Evolutionary conservation across 2,888 invertebrate species (phyloP), one percentile per base, ranked within the genome.

Genomic region (Carpatolechia fugitivella): DNA sequence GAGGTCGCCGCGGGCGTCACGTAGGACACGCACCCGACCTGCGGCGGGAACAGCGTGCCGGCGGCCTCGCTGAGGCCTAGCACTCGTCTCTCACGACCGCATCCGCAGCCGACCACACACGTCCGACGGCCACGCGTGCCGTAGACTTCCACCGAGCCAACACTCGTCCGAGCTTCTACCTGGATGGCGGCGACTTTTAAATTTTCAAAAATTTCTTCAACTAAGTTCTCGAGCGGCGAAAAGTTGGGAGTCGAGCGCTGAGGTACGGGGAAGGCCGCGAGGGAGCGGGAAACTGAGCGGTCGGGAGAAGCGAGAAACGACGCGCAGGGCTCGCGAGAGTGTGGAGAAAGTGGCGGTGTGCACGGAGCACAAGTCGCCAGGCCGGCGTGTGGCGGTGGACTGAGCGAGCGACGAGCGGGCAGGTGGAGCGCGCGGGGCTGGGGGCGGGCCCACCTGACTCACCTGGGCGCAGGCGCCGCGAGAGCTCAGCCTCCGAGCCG

Each of bases 1-100:
- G 50, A 38, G 38, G 36, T 50, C 29, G 50, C 38, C 50, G 50
- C 38, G 38, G 84, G 85, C 83, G 85, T 84, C 82, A 85, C 90
- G 86, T 90, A 88, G 81, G 89, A 83, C 84, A 88, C 90, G 83
- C 90, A 89, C 85, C 87, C 88, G 68, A 88, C 85, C 90, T 88
- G 90, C 90, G 89, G 89, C 83, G 89, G 85, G 86, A 90, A 90
- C 90, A 90, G 89, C 88, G 89, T 89, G 90, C 77, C 87, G 89
- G 88, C 89, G 89, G 88, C 89, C 90, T 89, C 89, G 81, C 73
- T 64, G 90, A 89, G 89, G 89, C 90, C 90, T 85, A 75, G 79
- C 77, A 80, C 83, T 68, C 82, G 81, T 82, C 79, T 84, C 84
- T 87, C 72, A 88, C 85, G 85, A 87, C 85, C 88, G 87, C 89